Conservation (phyloP, 2,888 invertebrate species). For the Chaitophorus viminalis region DNA sequence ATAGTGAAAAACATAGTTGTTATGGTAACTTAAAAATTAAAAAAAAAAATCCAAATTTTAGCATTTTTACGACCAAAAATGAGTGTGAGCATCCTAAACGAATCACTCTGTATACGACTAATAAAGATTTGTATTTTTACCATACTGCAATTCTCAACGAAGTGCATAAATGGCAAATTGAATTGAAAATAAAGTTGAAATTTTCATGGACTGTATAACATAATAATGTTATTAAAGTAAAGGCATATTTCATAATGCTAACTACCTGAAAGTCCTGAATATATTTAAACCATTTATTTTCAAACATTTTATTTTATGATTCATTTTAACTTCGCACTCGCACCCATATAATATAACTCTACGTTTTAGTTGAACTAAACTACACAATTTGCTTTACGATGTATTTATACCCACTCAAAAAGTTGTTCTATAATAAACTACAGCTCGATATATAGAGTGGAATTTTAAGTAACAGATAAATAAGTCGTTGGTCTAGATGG, state of each 20-base stretch:
- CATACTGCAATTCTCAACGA: not conserved
- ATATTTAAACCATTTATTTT: not conserved
- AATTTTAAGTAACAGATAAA: not conserved
- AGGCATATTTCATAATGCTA: no score
- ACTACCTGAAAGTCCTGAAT: no score
- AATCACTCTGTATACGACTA: no score
- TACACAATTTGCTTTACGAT: not conserved
- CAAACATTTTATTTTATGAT: not conserved
- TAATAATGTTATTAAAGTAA: no score
- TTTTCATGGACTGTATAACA: no score
- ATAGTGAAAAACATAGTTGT: no score
- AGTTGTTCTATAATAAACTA: not conserved
- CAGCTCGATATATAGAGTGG: not conserved
- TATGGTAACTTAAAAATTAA: no score
- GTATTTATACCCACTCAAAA: not conserved
- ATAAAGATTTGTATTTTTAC: not conserved
- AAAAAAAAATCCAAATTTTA: no score
- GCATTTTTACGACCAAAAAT: no score
- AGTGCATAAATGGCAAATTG: not conserved
- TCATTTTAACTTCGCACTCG: not conserved
- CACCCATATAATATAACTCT: not conserved
- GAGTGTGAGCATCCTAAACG: no score
- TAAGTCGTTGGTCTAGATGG: not conserved
- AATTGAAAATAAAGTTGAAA: no score
- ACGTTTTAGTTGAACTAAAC: not conserved